phyloP scores from a whole-genome alignment of 1,140 invertebrate species.

The Polypedilum vanderplanki region DNA sequence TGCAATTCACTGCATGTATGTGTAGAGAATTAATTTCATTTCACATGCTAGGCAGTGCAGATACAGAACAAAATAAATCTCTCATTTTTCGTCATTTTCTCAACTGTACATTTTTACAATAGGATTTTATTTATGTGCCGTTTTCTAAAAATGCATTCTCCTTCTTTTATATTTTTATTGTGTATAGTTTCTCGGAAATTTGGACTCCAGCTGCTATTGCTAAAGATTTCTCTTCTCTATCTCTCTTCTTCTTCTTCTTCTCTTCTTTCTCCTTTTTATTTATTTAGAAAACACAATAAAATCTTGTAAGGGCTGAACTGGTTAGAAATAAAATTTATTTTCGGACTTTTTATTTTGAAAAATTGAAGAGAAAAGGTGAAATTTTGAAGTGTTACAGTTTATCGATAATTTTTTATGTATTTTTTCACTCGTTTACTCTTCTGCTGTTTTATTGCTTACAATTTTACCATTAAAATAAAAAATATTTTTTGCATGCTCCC shows the following conservation, averaged over 20 bases:
- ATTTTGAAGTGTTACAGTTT: background rate
- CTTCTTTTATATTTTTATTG: conserved; percentile 24
- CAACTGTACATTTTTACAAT: conserved; percentile 25
- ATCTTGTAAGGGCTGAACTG: conserved; percentile 2
- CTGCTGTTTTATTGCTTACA: conserved; percentile 10
- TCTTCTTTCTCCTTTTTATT: background rate
- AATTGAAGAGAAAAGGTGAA: background rate
- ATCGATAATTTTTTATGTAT: conserved; percentile 23
- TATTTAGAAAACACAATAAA: conserved; percentile 24
- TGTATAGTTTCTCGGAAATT: conserved; percentile 21
- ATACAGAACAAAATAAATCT: background rate
- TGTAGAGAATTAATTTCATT: too few species aligned
- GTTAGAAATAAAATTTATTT: background rate
- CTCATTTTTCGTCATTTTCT: conserved; percentile 21
- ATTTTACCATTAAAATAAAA: background rate
- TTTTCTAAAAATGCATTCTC: conserved; percentile 19
- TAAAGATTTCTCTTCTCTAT: conserved; percentile 22
- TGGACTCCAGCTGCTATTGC: conserved; percentile 25
- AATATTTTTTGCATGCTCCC: background rate
- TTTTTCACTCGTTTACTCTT: background rate
- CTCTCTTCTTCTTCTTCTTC: background rate
- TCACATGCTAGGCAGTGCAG: too few species aligned
- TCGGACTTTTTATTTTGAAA: background rate
- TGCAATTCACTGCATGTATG: too few species aligned
- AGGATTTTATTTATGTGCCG: conserved; percentile 9